Conservation (phyloP, 2,888 invertebrate genomes). For the Heterodera filipjevi region DNA sequence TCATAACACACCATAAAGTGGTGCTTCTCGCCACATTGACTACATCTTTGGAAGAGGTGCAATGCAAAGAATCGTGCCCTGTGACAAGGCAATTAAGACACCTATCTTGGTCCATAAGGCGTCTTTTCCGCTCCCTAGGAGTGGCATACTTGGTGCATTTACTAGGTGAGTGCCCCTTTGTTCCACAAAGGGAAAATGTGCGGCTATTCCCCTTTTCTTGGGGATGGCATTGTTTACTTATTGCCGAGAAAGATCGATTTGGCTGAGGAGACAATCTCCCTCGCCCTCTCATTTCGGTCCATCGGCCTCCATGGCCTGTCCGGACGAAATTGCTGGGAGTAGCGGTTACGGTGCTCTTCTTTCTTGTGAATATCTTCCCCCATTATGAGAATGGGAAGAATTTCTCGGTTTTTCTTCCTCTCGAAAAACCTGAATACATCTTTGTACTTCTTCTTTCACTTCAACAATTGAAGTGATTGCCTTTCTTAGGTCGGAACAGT, state of each 20-base stretch:
- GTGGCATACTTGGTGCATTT: not conserved
- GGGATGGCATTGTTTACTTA: not conserved
- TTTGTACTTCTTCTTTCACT: not conserved
- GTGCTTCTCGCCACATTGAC: not conserved
- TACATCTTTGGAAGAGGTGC: not conserved
- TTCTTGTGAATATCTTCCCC: not conserved
- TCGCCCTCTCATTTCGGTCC: not conserved
- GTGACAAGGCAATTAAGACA: not conserved
- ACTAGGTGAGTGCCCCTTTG: not conserved
- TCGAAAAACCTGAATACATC: not conserved
- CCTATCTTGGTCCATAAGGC: not conserved
- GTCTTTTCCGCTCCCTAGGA: not conserved
- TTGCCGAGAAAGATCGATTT: not conserved
- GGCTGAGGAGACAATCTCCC: not conserved
- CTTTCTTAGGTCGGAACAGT: not conserved
- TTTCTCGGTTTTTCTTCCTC: not conserved
- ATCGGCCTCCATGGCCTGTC: not conserved
- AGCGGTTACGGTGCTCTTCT: not conserved
- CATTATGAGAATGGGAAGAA: not conserved
- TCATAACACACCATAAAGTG: not conserved
- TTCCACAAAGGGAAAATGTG: not conserved
- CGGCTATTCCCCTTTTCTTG: not conserved
- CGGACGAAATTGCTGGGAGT: not conserved
- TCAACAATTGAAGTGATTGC: not conserved
- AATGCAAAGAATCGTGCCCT: not conserved